Conservation (phyloP, 2,797 vertebrate genomes). For the Sebastes steindachneri region DNA sequence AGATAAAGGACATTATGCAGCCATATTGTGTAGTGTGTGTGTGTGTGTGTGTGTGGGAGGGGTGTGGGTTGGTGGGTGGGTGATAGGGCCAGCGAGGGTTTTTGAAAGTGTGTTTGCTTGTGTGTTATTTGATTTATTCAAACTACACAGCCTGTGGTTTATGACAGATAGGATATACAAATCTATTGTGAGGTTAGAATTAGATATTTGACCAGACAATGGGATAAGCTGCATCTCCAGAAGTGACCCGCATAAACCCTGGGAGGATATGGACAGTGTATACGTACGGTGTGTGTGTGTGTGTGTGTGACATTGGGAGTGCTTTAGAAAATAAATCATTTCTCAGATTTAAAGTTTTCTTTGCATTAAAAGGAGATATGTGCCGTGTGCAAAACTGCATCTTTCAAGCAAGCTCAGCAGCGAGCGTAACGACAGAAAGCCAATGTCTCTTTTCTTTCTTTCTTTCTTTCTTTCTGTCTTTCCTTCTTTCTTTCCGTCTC, state of each 20-base stretch:
- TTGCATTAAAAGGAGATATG: constrained; percentile 41
- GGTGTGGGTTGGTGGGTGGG: constrained; percentile 37
- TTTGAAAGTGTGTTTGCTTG: constrained; percentile 67
- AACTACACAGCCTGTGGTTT: constrained; percentile 66
- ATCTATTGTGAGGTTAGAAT: constrained; percentile 80
- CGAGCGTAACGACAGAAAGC: constrained; percentile 16
- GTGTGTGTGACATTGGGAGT: constrained; percentile 15
- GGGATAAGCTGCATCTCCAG: constrained; percentile 74
- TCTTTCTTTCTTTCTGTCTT: constrained; percentile 4
- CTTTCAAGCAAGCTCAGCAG: constrained; percentile 25
- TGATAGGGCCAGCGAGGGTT: constrained; percentile 37
- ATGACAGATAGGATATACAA: constrained; percentile 78
- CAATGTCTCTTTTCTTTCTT: constrained; percentile 11
- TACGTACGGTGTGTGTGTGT: constrained; percentile 19
- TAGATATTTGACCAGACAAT: constrained; percentile 83
- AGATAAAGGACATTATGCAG: constrained; percentile 84
- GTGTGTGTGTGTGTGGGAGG: constrained; percentile 23
- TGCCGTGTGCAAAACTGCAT: constrained; percentile 17
- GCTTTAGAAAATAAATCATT: constrained; percentile 31
- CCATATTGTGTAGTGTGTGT: constrained; percentile 69
- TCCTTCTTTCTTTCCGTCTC: neutral
- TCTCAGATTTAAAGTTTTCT: neutral
- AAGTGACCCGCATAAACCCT: constrained; percentile 67
- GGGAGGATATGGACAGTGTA: constrained; percentile 16
- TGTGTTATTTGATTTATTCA: constrained; percentile 76